These are phyloP conservation scores for Agonum fuliginosum DNA, from an alignment of 2,888 invertebrate species.

Conservation along the genomic window DNA sequence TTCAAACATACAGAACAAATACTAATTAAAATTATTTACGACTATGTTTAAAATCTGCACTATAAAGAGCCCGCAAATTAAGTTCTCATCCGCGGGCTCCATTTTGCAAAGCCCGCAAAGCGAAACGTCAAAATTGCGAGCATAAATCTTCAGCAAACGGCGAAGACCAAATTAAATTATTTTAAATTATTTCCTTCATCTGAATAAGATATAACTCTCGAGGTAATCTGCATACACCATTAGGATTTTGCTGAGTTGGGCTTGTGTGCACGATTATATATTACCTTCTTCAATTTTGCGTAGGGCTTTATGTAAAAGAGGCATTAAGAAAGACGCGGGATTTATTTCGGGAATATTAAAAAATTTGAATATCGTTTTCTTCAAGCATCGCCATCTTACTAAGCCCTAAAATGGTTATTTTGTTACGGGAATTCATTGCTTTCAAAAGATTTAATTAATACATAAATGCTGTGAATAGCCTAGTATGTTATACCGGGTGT, in stretches of 20 bases:
- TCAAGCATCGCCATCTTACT: not conserved
- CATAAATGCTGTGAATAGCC: too few relatives aligned
- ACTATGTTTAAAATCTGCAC: not conserved
- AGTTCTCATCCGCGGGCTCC: not conserved
- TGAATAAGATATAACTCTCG: slow-evolving; percentile 53
- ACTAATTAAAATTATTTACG: slow-evolving; percentile 51
- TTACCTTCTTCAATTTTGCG: slow-evolving; percentile 39
- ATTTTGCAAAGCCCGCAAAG: not conserved
- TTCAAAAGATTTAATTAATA: too few relatives aligned
- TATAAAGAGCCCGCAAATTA: slow-evolving; percentile 25
- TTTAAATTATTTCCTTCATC: slow-evolving; percentile 60
- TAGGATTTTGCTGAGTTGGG: slow-evolving; percentile 33
- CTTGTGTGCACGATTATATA: slow-evolving; percentile 41
- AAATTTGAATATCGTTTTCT: slow-evolving; percentile 41
- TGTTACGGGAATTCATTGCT: too few relatives aligned
- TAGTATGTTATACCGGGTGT: too few relatives aligned
- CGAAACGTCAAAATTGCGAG: slow-evolving; percentile 27
- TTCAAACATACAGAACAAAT: slow-evolving; percentile 29
- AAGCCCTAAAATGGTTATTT: too few relatives aligned
- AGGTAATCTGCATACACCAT: slow-evolving; percentile 57
- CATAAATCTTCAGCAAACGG: slow-evolving; percentile 30
- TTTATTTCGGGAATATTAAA: slow-evolving; percentile 36
- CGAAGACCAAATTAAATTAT: slow-evolving; percentile 61
- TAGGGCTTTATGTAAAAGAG: slow-evolving; percentile 17
- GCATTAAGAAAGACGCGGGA: not conserved